Percentiles rank a stretch among this genome's conserved stretches.
These are phyloP conservation scores for Pteropus alecto DNA, from an alignment of 2,113 vertebrate species.

Conservation along the genomic window DNA sequence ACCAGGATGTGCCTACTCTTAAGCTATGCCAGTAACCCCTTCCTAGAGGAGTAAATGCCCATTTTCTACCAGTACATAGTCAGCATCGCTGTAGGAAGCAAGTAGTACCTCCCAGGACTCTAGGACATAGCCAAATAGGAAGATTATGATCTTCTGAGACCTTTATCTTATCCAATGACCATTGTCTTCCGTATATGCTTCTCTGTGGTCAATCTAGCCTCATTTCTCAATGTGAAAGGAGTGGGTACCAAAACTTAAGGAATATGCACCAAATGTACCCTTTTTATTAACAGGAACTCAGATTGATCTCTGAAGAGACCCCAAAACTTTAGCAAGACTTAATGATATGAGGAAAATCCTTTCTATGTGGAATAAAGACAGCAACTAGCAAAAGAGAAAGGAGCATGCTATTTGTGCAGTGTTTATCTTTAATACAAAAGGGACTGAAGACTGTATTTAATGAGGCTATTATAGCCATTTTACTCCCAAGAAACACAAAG, in stretches of 20 bases:
- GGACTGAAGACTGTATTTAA: constrained; percentile 95
- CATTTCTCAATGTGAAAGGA: constrained; percentile 96
- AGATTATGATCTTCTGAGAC: constrained; percentile 94
- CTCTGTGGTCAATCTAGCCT: constrained; percentile 96
- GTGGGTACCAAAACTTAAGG: constrained; percentile 94
- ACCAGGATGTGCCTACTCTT: constrained; percentile 92
- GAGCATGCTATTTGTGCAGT: constrained; percentile 95
- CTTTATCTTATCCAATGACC: constrained; percentile 95
- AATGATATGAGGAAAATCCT: constrained; percentile 96
- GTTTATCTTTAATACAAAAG: constrained; percentile 94
- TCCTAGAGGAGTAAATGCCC: constrained; percentile 92
- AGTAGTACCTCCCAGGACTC: constrained; percentile 93
- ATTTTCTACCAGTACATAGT: constrained; percentile 79
- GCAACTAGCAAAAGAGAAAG: constrained; percentile 96
- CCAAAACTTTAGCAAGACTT: constrained; percentile 95
- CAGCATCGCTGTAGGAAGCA: constrained; percentile 91
- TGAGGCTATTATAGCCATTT: constrained; percentile 95
- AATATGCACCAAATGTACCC: constrained; percentile 94
- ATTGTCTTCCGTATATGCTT: constrained; percentile 98
- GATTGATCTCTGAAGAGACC: constrained; percentile 95
- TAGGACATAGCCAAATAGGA: constrained; percentile 93
- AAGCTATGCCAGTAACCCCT: constrained; percentile 93
- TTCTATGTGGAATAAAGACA: constrained; percentile 92
- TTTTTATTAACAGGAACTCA: constrained; percentile 96
- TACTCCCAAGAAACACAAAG: constrained; percentile 94